Percentiles rank a stretch among this genome's conserved stretches.
Evolutionary conservation across 2,797 vertebrate genomes (phyloP).

Genomic region (Manis javanica): DNA sequence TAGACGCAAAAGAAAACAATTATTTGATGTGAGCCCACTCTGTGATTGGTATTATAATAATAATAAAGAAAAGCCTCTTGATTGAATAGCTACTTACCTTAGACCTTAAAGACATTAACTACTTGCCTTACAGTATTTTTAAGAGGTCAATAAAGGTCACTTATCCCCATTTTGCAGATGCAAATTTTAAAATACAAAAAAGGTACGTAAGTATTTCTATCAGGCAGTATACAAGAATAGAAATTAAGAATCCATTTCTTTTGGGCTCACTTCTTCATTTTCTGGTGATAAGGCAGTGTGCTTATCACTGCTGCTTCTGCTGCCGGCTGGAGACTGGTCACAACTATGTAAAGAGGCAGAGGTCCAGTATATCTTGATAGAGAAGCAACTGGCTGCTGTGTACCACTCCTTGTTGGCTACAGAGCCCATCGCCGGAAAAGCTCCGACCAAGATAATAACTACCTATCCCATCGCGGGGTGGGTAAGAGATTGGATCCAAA

Average conservation of each 20-base stretch:
- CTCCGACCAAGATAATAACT: no score
- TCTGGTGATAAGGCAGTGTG: not conserved
- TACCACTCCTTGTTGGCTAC: no score
- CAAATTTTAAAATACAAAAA: constrained; percentile 48
- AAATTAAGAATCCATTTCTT: constrained; percentile 11
- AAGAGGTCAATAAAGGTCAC: constrained; percentile 42
- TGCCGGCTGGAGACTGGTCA: no score
- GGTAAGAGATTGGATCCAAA: no score
- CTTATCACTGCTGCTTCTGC: no score
- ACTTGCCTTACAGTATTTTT: constrained; percentile 38
- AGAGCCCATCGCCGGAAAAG: no score
- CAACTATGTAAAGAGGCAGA: no score
- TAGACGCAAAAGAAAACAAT: constrained; percentile 78
- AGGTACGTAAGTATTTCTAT: constrained; percentile 4
- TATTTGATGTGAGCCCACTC: constrained; percentile 71
- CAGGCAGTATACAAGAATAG: not conserved
- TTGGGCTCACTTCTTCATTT: not conserved
- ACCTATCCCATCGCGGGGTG: no score
- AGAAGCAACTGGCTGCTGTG: no score
- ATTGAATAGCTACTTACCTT: constrained; percentile 69
- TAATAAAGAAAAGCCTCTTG: constrained; percentile 67
- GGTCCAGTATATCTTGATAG: no score
- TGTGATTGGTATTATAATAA: constrained; percentile 68
- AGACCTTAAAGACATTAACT: constrained; percentile 60
- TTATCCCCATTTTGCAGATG: constrained; percentile 66